phyloP scores from a whole-genome alignment of 2,888 invertebrate genomes.

The Cephus pygmeus region DNA sequence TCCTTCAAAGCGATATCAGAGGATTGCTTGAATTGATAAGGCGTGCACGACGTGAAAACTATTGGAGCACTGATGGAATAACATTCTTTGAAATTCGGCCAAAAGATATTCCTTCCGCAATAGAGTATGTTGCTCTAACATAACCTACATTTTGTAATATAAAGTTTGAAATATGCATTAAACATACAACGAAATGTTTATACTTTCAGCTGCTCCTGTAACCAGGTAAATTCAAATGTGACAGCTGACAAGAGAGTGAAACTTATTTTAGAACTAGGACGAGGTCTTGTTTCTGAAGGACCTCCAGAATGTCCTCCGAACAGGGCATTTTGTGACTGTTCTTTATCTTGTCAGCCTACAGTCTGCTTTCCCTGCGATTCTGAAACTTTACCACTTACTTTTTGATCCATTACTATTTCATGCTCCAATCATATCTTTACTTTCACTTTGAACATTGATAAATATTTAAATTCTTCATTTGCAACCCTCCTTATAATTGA shows the following conservation, averaged over 20 bases:
- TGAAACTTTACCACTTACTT: constrained; percentile 20
- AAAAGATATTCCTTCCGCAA: constrained; percentile 47
- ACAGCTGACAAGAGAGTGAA: constrained; percentile 40
- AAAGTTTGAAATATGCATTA: neutral
- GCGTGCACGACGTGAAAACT: constrained; percentile 67
- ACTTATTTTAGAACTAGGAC: constrained; percentile 40
- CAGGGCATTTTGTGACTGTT: constrained; percentile 24
- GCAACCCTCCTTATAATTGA: neutral
- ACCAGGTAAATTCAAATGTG: constrained; percentile 54
- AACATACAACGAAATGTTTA: neutral
- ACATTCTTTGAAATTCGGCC: constrained; percentile 68
- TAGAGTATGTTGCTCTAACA: constrained; percentile 41
- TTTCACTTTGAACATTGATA: neutral
- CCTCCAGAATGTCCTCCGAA: constrained; percentile 25
- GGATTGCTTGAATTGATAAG: constrained; percentile 70
- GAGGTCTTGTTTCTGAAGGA: constrained; percentile 15
- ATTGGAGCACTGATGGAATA: constrained; percentile 68
- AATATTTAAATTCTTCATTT: neutral
- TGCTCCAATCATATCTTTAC: neutral
- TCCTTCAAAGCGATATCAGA: constrained; percentile 69
- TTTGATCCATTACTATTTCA: constrained; percentile 4
- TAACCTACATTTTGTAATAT: neutral
- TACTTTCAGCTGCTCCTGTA: constrained; percentile 50
- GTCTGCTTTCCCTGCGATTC: constrained; percentile 20
- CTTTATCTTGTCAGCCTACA: constrained; percentile 16